Evolutionary conservation across 1,140 invertebrate genomes (phyloP).

Genomic region (Halyomorpha halys): DNA sequence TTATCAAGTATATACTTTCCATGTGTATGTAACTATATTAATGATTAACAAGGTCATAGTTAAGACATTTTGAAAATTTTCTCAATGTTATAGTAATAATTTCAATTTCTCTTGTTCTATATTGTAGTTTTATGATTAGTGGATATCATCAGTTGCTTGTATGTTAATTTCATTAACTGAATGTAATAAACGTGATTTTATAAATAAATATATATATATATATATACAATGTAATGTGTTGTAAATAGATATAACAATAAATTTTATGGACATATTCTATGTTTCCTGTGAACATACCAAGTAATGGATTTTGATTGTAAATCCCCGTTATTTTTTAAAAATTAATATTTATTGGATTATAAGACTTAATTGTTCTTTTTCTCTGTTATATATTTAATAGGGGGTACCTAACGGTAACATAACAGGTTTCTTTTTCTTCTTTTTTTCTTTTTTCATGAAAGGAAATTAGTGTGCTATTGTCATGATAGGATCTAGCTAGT

Average conservation of each 20-base stretch:
- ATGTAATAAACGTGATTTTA: conserved; percentile 6
- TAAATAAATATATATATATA: background rate
- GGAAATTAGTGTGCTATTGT: no score
- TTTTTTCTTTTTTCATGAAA: no score
- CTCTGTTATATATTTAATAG: no score
- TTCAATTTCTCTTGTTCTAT: conserved; percentile 16
- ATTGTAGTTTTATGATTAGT: conserved; percentile 17
- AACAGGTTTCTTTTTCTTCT: no score
- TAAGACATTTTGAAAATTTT: conserved; percentile 18
- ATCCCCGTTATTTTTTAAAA: no score
- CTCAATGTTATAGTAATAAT: conserved; percentile 21
- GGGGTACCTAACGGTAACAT: no score
- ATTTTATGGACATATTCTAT: background rate
- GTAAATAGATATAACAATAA: conserved; percentile 23
- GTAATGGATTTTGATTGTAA: no score
- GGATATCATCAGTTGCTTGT: conserved; percentile 24
- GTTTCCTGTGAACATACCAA: no score
- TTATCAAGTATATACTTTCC: background rate
- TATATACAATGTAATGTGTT: conserved; percentile 22
- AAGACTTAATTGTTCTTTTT: no score
- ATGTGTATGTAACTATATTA: conserved; percentile 11
- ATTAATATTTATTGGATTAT: no score
- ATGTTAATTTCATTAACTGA: conserved; percentile 20
- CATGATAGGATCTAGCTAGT: no score
- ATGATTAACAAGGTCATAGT: conserved; percentile 18